Conservation (phyloP, 1,140 invertebrate species). For the Brachionus koreanus region DNA sequence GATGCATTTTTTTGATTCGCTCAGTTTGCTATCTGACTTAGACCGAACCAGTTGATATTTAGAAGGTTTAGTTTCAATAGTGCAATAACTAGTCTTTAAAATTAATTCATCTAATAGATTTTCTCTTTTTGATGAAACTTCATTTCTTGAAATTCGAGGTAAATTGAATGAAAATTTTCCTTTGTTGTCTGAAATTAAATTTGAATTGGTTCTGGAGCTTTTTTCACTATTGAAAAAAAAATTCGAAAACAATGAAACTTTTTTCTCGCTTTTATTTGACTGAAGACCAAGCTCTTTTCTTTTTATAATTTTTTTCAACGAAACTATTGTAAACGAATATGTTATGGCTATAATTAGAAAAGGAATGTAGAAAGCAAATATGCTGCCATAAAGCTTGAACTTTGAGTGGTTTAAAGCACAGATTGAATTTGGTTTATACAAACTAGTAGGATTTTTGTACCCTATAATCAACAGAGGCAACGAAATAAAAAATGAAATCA, state of each 20-base stretch:
- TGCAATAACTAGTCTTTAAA: background rate
- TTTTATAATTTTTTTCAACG: conserved; percentile 48
- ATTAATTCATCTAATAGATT: background rate
- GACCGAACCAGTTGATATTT: background rate
- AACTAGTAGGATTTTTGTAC: conserved; percentile 61
- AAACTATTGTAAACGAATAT: conserved; percentile 79
- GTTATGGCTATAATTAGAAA: conserved; percentile 87
- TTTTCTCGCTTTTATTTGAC: background rate
- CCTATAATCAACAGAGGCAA: conserved; percentile 79
- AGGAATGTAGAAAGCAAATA: conserved; percentile 91
- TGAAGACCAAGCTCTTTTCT: background rate
- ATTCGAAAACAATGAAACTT: background rate
- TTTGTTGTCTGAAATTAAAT: background rate
- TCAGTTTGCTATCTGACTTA: background rate
- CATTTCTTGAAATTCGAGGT: background rate
- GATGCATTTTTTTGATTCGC: background rate
- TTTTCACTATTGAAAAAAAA: background rate
- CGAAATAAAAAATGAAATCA: conserved; percentile 80
- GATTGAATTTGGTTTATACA: conserved; percentile 58
- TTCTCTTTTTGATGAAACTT: background rate
- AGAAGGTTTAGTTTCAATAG: background rate
- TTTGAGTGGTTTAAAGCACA: conserved; percentile 72
- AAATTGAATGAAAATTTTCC: background rate
- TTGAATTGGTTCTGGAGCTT: background rate
- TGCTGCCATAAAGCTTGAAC: conserved; percentile 84